Conservation (phyloP, 2,113 vertebrate species). For the Romanogobio albipinnatus region DNA sequence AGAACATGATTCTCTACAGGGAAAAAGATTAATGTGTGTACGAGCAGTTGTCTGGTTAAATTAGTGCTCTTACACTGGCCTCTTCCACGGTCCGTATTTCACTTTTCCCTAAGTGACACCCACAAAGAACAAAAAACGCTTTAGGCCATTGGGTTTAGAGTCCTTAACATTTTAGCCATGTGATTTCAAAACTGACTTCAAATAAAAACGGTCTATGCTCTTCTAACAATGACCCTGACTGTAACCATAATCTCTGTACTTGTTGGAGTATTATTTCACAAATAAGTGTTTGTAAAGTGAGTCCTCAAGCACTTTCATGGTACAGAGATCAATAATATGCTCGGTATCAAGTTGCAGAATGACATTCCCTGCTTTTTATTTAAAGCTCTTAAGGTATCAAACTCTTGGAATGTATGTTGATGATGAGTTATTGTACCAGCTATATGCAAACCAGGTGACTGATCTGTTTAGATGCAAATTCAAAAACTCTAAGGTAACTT, state of each 20-base stretch:
- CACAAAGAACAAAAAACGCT: constrained; percentile 18
- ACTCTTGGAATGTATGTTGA: not conserved
- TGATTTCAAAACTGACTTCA: constrained; percentile 14
- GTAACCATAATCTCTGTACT: constrained; percentile 5
- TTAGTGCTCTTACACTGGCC: constrained; percentile 41
- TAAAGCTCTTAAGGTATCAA: not conserved
- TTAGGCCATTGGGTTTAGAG: constrained; percentile 17
- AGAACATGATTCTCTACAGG: constrained; percentile 38
- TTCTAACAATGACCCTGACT: constrained; percentile 6
- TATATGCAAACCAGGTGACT: not conserved
- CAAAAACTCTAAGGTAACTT: constrained; percentile 16
- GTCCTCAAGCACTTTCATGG: constrained; percentile 15
- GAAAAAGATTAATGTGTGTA: constrained; percentile 48
- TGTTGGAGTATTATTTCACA: not conserved
- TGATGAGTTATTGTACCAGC: not conserved
- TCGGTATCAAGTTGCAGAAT: constrained; percentile 4
- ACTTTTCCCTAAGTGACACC: constrained; percentile 42
- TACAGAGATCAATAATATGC: constrained; percentile 17
- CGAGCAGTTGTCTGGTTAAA: constrained; percentile 46
- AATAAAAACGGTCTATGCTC: not conserved
- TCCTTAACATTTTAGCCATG: constrained; percentile 13
- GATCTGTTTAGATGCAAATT: constrained; percentile 7
- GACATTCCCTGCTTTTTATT: constrained; percentile 20
- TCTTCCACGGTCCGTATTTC: constrained; percentile 56
- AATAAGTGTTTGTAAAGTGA: constrained; percentile 31